These are phyloP conservation scores for Folsomia candida DNA, from an alignment of 2,888 invertebrate genomes.

Conservation along the genomic window DNA sequence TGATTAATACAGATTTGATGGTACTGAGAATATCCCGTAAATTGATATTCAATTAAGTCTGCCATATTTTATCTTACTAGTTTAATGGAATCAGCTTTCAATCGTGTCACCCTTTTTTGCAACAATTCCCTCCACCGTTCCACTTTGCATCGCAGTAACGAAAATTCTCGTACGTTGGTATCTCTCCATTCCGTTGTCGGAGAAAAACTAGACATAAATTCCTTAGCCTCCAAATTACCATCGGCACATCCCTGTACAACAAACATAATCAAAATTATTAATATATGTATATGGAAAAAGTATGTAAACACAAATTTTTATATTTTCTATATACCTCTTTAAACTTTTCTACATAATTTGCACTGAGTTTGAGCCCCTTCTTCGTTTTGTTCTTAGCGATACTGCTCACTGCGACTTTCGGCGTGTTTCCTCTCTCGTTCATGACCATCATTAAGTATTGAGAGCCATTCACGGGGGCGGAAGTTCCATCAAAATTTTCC, in stretches of 20 bases:
- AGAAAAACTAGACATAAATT: neutral
- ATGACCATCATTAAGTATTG: conserved; percentile 43
- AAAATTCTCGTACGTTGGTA: conserved; percentile 18
- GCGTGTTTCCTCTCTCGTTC: conserved; percentile 34
- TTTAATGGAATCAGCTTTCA: conserved; percentile 2
- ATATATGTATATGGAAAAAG: too few relatives aligned
- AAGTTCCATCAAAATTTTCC: conserved; percentile 30
- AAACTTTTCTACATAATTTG: conserved; percentile 3
- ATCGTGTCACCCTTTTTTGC: conserved; percentile 4
- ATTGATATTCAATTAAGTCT: too few relatives aligned
- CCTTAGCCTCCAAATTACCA: neutral
- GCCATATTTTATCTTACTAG: conserved; percentile 5
- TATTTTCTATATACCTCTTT: neutral
- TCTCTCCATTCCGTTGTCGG: conserved; percentile 24
- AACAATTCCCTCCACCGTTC: conserved; percentile 18
- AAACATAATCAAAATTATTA: neutral
- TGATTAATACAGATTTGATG: neutral
- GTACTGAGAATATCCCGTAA: too few relatives aligned
- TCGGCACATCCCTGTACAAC: neutral
- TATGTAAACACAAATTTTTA: too few relatives aligned
- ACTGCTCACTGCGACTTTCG: conserved; percentile 40
- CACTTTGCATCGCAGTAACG: conserved; percentile 21
- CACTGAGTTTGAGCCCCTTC: neutral
- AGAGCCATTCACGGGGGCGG: conserved; percentile 44
- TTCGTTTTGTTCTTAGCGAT: conserved; percentile 11